A percentile compares a stretch with the other conserved stretches of the same genome.
phyloP scores from a whole-genome alignment of 2,113 vertebrate genomes.

The Rana temporaria region DNA sequence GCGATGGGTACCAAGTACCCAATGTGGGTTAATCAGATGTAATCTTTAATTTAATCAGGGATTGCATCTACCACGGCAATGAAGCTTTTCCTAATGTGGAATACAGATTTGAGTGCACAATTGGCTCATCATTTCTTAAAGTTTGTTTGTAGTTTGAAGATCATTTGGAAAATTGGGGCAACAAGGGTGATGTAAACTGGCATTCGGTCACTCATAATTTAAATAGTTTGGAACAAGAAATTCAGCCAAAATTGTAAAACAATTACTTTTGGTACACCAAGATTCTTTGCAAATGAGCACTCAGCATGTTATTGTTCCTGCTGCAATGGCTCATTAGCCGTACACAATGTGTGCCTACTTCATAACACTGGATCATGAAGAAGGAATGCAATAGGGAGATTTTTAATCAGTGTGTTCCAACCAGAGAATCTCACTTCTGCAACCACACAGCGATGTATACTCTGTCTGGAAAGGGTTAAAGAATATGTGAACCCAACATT shows the following conservation, averaged over 20 bases:
- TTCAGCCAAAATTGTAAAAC: slow-evolving; percentile 14
- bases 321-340: slow-evolving; percentile 30
- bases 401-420: not conserved
- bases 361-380: not conserved
- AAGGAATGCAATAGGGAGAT: slow-evolving; percentile 6
- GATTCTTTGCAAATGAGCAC: slow-evolving; percentile 21
- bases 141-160: too few species aligned
- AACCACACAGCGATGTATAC: not conserved
- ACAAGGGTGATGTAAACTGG: slow-evolving; percentile 16
- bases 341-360: slow-evolving; percentile 35
- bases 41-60: too few species aligned
- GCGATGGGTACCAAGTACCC: too few species aligned
- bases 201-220: not conserved
- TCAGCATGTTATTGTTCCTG: slow-evolving; percentile 39
- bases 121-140: too few species aligned
- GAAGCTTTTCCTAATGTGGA: too few species aligned
- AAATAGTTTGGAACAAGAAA: slow-evolving; percentile 7
- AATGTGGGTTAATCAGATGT: too few species aligned
- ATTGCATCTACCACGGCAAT: too few species aligned
- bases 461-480: too few species aligned
- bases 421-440: not conserved
- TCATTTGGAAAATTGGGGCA: slow-evolving; percentile 4
- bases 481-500: too few species aligned
- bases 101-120: too few species aligned
- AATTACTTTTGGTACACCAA: slow-evolving; percentile 24